These are phyloP conservation scores for Scomber colias DNA, from an alignment of 2,113 vertebrate species.

Conservation along the genomic window DNA sequence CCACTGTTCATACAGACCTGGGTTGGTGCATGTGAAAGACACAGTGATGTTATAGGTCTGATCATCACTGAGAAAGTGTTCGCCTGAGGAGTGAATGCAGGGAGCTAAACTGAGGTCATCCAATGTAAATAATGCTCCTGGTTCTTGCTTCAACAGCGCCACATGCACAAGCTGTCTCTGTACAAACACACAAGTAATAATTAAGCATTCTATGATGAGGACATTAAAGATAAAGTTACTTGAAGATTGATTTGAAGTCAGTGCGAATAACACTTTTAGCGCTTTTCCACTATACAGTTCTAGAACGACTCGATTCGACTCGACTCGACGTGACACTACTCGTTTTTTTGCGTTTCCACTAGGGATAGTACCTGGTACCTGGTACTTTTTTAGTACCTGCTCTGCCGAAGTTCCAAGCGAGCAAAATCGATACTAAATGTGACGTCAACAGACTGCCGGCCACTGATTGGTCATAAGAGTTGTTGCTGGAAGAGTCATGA, in stretches of 20 bases:
- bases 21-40: conserved; percentile 74
- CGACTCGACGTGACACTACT: too few species aligned
- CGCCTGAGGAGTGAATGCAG: conserved; percentile 81
- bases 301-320: too few species aligned
- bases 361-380: too few species aligned
- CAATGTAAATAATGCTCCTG: conserved; percentile 87
- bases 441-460: too few species aligned
- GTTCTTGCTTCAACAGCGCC: conserved; percentile 88
- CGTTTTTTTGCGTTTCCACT: too few species aligned
- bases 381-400: too few species aligned
- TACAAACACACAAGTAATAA: conserved; percentile 4
- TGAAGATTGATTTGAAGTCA: not conserved
- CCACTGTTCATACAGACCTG: conserved; percentile 92
- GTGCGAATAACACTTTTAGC: not conserved
- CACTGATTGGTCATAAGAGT: too few species aligned
- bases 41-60: conserved; percentile 78
- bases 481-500: too few species aligned
- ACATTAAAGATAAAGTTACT: not conserved
- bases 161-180: conserved; percentile 87
- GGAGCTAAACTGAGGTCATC: conserved; percentile 53
- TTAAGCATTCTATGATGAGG: not conserved
- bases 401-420: too few species aligned
- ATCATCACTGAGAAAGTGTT: conserved; percentile 64
- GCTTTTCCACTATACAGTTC: too few species aligned
- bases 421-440: too few species aligned